Conservation (phyloP, 2,113 vertebrate species). For the Oryzias melastigma region DNA sequence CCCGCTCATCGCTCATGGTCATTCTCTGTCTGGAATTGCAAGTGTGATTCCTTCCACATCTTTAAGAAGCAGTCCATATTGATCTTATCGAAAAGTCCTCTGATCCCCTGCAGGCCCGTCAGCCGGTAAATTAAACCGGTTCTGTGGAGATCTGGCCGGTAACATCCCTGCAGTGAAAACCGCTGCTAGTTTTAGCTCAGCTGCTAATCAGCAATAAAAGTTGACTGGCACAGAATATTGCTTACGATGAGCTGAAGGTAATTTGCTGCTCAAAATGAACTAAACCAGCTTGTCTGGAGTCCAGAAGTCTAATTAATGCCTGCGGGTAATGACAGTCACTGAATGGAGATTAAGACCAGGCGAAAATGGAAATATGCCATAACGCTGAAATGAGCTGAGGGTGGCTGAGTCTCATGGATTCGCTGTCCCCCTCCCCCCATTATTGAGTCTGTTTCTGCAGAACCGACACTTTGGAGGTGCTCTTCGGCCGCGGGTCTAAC, state of each 20-base stretch:
- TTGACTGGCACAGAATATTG: conserved; percentile 81
- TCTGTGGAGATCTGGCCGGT: conserved; percentile 64
- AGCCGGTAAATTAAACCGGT: conserved; percentile 77
- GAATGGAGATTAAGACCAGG: conserved; percentile 78
- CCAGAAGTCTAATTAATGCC: conserved; percentile 80
- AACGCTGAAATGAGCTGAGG: conserved; percentile 74
- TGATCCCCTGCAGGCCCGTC: conserved; percentile 48
- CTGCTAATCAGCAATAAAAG: conserved; percentile 84
- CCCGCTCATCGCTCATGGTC: no score
- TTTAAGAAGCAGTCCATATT: conserved; percentile 77
- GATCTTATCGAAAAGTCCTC: conserved; percentile 42
- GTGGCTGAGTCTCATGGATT: conserved; percentile 69
- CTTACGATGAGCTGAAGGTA: conserved; percentile 83
- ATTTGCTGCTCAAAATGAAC: conserved; percentile 78
- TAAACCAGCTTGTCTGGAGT: conserved; percentile 76
- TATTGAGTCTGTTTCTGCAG: conserved; percentile 34
- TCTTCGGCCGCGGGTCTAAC: no score
- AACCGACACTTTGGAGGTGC: no score
- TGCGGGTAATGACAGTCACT: conserved; percentile 78
- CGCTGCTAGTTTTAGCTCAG: conserved; percentile 73
- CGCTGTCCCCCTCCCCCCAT: conserved; percentile 56
- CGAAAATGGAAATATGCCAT: conserved; percentile 76
- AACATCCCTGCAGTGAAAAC: no score
- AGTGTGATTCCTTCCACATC: conserved; percentile 34
- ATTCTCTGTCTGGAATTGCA: neutral